A percentile compares a stretch with the other conserved stretches of the same genome.
phyloP scores from a whole-genome alignment of 2,113 vertebrate genomes.

The Austrofundulus limnaeus region DNA sequence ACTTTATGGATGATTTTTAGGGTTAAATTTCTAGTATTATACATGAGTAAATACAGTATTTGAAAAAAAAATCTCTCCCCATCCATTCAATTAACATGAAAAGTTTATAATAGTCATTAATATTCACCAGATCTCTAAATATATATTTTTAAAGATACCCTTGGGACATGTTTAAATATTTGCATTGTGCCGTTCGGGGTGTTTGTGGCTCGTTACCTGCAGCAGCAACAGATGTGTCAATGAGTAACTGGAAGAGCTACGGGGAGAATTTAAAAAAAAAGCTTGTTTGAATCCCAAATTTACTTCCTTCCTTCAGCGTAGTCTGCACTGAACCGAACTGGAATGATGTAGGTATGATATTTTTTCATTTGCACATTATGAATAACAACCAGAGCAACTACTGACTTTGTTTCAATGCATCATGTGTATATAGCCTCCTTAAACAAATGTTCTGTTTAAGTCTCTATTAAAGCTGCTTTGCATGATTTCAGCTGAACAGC shows the following conservation, averaged over 20 bases:
- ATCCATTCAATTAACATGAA: too few relatives aligned
- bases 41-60: not conserved
- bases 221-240: slow-evolving; percentile 3
- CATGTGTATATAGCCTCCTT: not conserved
- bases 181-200: not conserved
- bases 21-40: too few relatives aligned
- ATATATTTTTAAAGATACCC: too few relatives aligned
- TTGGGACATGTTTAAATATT: not conserved
- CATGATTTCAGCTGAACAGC: slow-evolving; percentile 8
- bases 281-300: slow-evolving; percentile 26
- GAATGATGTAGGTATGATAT: not conserved
- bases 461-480: not conserved
- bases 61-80: not conserved
- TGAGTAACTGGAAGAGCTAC: not conserved
- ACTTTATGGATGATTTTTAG: too few relatives aligned
- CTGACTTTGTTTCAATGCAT: slow-evolving; percentile 30
- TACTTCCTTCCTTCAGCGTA: slow-evolving; percentile 22
- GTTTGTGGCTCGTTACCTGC: not conserved
- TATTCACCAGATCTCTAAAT: not conserved
- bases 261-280: not conserved
- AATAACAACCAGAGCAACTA: slow-evolving; percentile 43
- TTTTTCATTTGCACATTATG: slow-evolving; percentile 36
- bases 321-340: not conserved
- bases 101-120: too few relatives aligned
- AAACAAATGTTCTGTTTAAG: slow-evolving; percentile 19